Evolutionary conservation across 1,140 invertebrate genomes (phyloP), one percentile per base, ranked within the genome.

Genomic region (Orchestia grillus): DNA sequence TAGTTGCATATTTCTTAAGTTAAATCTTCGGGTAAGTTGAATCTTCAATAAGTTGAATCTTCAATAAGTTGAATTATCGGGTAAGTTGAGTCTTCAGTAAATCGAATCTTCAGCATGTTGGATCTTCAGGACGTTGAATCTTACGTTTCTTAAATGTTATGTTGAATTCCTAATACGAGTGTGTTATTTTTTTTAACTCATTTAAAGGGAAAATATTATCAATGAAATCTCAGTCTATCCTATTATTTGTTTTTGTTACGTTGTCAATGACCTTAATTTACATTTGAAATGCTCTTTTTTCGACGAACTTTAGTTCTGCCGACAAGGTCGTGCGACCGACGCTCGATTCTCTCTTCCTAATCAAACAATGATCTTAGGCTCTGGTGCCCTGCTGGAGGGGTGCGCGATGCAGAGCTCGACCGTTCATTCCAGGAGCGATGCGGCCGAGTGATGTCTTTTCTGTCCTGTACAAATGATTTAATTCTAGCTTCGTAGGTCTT

Each of bases 401-500:
- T 77, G 62, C 62, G 11, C 62, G 28, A 19, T 77, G 62, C 11
- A 19, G 28, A 53, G 28, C 62, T 77, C 62, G 3, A 77, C 28
- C 28, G 1, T 77, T 77, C 62, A 77, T 77, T 77, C 62, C 62
- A 77, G 11, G 62, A 77, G 62, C 62, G 62, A 28, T 77, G 62
- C 62, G 62, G 62, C 36, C 62, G 19, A 53, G 19, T 77, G 62
- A 77, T 77, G 62, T 77, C 62, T 77, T 77, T 77, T 77, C 62
- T 90, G 88, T 90, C 88, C 88, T 90, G 88, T 90, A 90, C n/a
- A 90, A 90, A 90, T 90, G 88, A 41, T 90, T n/a, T 90, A 90
- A 41, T 90, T 90, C 42, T 90, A 44, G 42, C 88, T 90, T 41
- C 36, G 88, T 90, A 90, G 88, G 11, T 90, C 28, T 90, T 90